These are phyloP conservation scores for Nematopogon swammerdamellus DNA, from an alignment of 2,888 invertebrate genomes.

Conservation along the genomic window DNA sequence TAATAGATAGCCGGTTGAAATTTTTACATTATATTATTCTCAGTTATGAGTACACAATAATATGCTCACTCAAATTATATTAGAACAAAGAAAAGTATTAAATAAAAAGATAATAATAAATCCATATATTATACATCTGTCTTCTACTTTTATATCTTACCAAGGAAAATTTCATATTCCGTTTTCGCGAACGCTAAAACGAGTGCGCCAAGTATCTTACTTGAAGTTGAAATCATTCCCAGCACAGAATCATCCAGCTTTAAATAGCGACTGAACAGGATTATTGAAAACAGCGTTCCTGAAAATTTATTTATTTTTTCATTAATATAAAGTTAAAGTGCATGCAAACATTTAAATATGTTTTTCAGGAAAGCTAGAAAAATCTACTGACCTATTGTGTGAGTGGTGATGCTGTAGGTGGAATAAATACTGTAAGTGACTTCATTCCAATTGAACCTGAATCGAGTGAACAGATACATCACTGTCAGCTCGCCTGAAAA, in stretches of 20 bases:
- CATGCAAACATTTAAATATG: neutral
- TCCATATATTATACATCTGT: too few species aligned
- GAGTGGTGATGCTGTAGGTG: slow-evolving; percentile 36
- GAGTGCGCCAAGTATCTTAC: slow-evolving; percentile 31
- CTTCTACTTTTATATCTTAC: too few species aligned
- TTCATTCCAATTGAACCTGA: slow-evolving; percentile 49
- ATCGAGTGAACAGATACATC: slow-evolving; percentile 40
- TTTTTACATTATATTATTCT: too few species aligned
- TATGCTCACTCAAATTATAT: too few species aligned
- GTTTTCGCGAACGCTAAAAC: slow-evolving; percentile 30
- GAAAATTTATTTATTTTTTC: slow-evolving; percentile 15
- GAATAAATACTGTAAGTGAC: slow-evolving; percentile 40
- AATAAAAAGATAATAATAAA: too few species aligned
- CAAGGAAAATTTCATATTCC: slow-evolving; percentile 31
- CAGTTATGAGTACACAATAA: too few species aligned
- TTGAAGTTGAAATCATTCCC: slow-evolving; percentile 33
- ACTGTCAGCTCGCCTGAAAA: slow-evolving; percentile 43
- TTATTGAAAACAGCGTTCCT: slow-evolving; percentile 42
- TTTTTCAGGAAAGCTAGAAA: slow-evolving; percentile 1
- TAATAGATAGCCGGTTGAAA: too few species aligned
- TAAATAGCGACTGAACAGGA: slow-evolving; percentile 32
- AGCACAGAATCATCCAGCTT: slow-evolving; percentile 38
- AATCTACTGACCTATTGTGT: slow-evolving; percentile 30
- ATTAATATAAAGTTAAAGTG: neutral
- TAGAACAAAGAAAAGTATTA: too few species aligned